Conservation (phyloP, 2,797 vertebrate genomes). For the Semaprochilodus insignis region DNA sequence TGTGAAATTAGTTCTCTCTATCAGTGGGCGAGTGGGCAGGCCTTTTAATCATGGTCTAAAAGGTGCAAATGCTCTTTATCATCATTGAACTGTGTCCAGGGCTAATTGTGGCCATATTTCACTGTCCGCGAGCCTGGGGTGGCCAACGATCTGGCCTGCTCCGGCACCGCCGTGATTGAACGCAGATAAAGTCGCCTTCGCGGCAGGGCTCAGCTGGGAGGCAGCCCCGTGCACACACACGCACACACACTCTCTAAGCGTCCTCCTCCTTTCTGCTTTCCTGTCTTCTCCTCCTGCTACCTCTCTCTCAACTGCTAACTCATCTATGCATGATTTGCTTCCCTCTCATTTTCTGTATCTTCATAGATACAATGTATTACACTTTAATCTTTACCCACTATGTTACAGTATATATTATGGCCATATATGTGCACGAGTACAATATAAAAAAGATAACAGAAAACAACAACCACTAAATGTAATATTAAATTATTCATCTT, state of each 20-base stretch:
- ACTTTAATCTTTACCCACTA: background rate
- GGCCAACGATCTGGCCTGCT: constrained; percentile 78
- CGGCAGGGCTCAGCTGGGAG: constrained; percentile 66
- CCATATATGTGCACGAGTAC: background rate
- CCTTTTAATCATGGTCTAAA: constrained; percentile 98
- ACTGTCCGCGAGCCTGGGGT: constrained; percentile 87
- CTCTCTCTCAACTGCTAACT: constrained; percentile 17
- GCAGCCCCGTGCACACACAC: constrained; percentile 55
- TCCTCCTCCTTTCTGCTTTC: constrained; percentile 17
- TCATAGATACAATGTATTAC: background rate
- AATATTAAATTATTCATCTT: no score
- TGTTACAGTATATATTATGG: background rate
- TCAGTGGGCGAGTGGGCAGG: constrained; percentile 88
- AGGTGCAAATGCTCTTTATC: constrained; percentile 92
- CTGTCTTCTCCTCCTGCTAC: constrained; percentile 12
- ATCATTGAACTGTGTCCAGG: constrained; percentile 97
- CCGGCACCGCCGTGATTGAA: constrained; percentile 65
- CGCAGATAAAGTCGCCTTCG: constrained; percentile 69
- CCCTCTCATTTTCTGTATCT: background rate
- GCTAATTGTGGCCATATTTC: constrained; percentile 99
- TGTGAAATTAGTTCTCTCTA: constrained; percentile 97
- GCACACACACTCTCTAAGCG: constrained; percentile 56
- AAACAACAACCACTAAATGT: no score
- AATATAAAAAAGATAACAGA: no score
- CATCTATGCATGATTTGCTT: background rate